Base-by-base conservation (phyloP, 2,113 vertebrate genomes). In the Malaclemys terrapin region DNA sequence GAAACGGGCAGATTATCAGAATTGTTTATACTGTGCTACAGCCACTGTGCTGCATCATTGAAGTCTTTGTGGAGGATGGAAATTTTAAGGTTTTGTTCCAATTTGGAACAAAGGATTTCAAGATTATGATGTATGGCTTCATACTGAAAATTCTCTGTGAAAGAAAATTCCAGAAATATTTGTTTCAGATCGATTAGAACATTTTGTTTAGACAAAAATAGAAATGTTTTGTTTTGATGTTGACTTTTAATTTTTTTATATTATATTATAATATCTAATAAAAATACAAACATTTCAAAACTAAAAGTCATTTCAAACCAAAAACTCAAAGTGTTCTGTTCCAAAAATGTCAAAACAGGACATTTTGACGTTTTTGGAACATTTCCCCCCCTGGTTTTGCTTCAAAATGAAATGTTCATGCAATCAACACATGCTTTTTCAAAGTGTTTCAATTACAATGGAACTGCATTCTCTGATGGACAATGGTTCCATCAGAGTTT, bases 381-480 rank as follows among this genome's bases (percentile, higher is more conserved):
- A 31, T 35, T 82, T 88, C 83, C 53, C 31, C 59, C 83, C 53
- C 47, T 84, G 35, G 19, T 50, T 94, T 84, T 93, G 27, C 84
- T 94, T 93, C 82, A 24, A 84, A 84, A 94, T 80, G 88, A 79
- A 47, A 6, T 85, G 45, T 14, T 1, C 4, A 47, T 90, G 86
- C 93, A 89, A 82, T n/a, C 54, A 75, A 96, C 87, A 87, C 62
- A 82, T 89, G 12, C 5, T 90, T 94, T 89, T 90, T 89, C 93
- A 79, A 85, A 86, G 91, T 86, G 90, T 94, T 84, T 89, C 89
- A 93, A 82, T 56, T 27, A 75, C 78, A 78, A 47, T 1, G 20
- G 54, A 91, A 90, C 11, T 84, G n/a, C 27, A 62, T 59, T 84
- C 84, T 92, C 20, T 88, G 50, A 85, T 81, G 91, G 81, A 92